These are phyloP conservation scores for Chrysina gloriosa DNA, from an alignment of 2,888 invertebrate species.

Conservation along the genomic window DNA sequence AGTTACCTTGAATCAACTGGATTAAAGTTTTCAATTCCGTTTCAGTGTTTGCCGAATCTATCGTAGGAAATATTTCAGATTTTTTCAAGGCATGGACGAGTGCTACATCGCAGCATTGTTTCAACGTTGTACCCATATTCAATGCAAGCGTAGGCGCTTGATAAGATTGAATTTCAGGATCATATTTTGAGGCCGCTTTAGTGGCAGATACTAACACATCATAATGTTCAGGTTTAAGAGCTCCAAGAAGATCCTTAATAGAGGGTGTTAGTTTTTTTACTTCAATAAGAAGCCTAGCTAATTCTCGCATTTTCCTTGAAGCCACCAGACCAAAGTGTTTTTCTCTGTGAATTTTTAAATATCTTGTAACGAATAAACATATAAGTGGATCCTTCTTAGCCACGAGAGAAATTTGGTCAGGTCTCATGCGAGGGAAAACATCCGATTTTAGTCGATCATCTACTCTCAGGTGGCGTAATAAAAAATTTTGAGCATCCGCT, in stretches of 20 bases:
- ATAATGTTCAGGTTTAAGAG: slow-evolving; percentile 40
- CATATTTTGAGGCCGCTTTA: slow-evolving; percentile 40
- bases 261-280: slow-evolving; percentile 36
- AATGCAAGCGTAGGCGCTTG: slow-evolving; percentile 42
- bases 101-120: slow-evolving; percentile 31
- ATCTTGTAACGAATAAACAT: slow-evolving; percentile 42
- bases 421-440: slow-evolving; percentile 42
- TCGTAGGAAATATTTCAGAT: background rate
- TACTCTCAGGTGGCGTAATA: slow-evolving; percentile 23
- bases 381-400: slow-evolving; percentile 42
- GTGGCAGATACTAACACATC: slow-evolving; percentile 41
- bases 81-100: background rate
- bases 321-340: slow-evolving; percentile 44
- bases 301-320: slow-evolving; percentile 47
- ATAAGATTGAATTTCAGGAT: slow-evolving; percentile 28
- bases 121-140: slow-evolving; percentile 38
- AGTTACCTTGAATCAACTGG: slow-evolving; percentile 15
- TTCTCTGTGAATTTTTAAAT: slow-evolving; percentile 45
- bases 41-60: background rate
- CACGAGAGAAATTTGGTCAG: slow-evolving; percentile 38
- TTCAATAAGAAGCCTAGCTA: slow-evolving; percentile 45
- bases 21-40: slow-evolving; percentile 24
- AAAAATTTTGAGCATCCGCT: slow-evolving; percentile 19
- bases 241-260: slow-evolving; percentile 31
- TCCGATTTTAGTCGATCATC: slow-evolving; percentile 24